Evolutionary conservation across 2,797 vertebrate genomes (phyloP).

Genomic region (Kryptolebias ocellatus): DNA sequence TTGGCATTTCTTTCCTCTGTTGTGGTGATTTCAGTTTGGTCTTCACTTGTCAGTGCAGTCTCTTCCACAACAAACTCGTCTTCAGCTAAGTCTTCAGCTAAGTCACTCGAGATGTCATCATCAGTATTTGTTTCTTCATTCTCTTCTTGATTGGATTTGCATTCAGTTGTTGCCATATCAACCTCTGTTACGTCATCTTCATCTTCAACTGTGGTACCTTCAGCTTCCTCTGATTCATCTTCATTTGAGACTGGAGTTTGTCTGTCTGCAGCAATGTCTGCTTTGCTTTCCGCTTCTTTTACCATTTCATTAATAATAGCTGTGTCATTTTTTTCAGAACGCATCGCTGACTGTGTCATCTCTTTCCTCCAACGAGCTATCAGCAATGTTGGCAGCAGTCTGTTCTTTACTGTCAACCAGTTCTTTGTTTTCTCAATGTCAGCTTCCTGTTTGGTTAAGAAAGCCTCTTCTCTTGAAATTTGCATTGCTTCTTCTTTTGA

Average conservation of each 20-base stretch:
- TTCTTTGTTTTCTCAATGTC: not conserved
- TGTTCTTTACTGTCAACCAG: not conserved
- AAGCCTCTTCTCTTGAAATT: not conserved
- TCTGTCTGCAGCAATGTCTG: constrained; percentile 1
- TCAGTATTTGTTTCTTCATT: not conserved
- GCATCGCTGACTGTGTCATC: not conserved
- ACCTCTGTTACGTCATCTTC: not conserved
- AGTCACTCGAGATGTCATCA: constrained; percentile 1
- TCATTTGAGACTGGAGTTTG: not conserved
- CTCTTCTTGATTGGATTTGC: not conserved
- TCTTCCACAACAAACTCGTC: constrained; percentile 21
- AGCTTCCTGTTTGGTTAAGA: not conserved
- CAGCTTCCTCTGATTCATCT: not conserved
- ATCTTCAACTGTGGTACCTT: constrained; percentile 1
- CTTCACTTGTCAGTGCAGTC: not conserved
- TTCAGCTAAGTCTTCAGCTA: constrained; percentile 24
- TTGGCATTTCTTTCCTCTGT: not conserved
- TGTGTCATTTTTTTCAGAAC: not conserved
- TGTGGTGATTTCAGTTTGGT: not conserved
- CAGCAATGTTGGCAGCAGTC: not conserved
- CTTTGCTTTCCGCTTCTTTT: constrained; percentile 16
- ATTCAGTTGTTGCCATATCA: not conserved
- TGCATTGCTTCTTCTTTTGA: not conserved
- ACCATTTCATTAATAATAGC: constrained; percentile 10
- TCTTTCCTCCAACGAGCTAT: not conserved